These are phyloP conservation scores for Popillia japonica DNA, from an alignment of 1,140 invertebrate genomes.

Conservation along the genomic window DNA sequence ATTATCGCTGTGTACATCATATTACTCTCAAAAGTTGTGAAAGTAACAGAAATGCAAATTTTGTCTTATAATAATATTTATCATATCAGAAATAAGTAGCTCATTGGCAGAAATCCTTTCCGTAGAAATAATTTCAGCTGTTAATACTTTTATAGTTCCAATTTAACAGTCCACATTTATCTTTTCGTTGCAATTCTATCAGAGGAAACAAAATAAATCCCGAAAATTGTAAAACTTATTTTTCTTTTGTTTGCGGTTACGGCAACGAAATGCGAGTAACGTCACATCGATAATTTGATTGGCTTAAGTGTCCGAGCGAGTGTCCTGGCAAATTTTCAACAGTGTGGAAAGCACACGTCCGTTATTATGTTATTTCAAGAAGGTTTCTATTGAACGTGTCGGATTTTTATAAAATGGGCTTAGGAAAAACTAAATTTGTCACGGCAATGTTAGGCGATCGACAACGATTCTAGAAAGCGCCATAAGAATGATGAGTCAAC, in stretches of 20 bases:
- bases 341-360: constrained; percentile 32
- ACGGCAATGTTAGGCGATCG: not conserved
- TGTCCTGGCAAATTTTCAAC: constrained; percentile 33
- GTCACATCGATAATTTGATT: constrained; percentile 27
- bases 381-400: constrained; percentile 33
- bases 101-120: no score
- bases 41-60: no score
- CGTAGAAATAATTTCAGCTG: no score
- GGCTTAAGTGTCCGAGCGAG: constrained; percentile 31
- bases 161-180: not conserved
- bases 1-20: no score
- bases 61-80: no score
- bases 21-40: no score
- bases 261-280: not conserved
- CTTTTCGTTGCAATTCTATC: not conserved
- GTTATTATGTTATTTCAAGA: constrained; percentile 30
- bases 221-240: not conserved
- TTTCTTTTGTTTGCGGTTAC: not conserved
- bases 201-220: constrained; percentile 3
- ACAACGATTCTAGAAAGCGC: constrained; percentile 1
- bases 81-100: no score
- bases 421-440: constrained; percentile 32
- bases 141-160: not conserved
- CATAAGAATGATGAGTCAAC: constrained; percentile 24
- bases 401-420: constrained; percentile 14